Percentiles rank a stretch among this genome's conserved stretches.
phyloP scores from a whole-genome alignment of 1,140 invertebrate genomes.

The Dolichoris vasculosae region DNA sequence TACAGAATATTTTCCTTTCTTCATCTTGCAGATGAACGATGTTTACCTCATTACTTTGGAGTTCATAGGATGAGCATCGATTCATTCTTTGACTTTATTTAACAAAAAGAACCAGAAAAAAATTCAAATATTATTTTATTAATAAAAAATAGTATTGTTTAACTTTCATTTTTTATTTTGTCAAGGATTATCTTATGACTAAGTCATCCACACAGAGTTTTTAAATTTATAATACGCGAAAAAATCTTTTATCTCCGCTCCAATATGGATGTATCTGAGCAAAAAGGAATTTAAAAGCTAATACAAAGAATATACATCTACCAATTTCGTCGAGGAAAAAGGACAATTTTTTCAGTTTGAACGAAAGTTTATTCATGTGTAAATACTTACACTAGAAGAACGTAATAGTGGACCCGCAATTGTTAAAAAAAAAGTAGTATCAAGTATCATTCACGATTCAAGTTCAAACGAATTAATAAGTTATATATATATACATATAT shows the following conservation, averaged over 20 bases:
- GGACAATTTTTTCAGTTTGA: conserved; percentile 23
- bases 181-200: conserved; percentile 21
- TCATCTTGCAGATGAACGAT: conserved; percentile 28
- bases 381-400: not conserved
- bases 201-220: not conserved
- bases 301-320: not conserved
- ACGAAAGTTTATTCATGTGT: not conserved
- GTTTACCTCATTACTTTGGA: conserved; percentile 1
- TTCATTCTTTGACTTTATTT: conserved; percentile 3
- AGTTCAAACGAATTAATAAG: conserved; percentile 19
- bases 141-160: not conserved
- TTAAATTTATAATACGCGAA: conserved; percentile 24
- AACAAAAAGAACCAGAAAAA: not conserved
- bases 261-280: not conserved
- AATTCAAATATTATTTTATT: not conserved
- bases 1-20: not conserved
- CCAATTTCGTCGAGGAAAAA: not conserved
- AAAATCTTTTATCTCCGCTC: not conserved
- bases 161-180: conserved; percentile 10
- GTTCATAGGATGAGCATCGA: conserved; percentile 1
- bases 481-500: not conserved
- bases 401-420: not conserved
- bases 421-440: conserved; percentile 13
- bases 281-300: conserved; percentile 5
- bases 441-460: conserved; percentile 22